Evolutionary conservation across 2,888 invertebrate genomes (phyloP).

Genomic region (Desoria tigrina): DNA sequence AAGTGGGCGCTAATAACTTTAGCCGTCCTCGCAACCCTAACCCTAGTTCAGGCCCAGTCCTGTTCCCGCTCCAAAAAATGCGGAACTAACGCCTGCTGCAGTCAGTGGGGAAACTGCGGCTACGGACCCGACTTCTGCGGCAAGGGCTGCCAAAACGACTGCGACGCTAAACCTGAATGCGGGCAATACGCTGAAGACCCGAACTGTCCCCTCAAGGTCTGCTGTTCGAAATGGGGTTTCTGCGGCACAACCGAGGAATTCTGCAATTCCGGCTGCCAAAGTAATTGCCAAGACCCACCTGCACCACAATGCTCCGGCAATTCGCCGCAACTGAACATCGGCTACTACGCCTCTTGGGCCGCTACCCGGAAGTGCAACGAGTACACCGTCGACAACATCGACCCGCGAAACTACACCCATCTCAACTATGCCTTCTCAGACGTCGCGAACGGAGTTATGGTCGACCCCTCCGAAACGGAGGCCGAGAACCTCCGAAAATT

Average conservation of each 20-base stretch:
- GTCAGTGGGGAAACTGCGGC: constrained; percentile 33
- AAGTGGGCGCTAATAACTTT: too few relatives aligned
- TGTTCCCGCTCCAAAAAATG: constrained; percentile 28
- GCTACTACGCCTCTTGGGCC: constrained; percentile 34
- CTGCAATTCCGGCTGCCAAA: constrained; percentile 30
- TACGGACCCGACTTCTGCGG: constrained; percentile 36
- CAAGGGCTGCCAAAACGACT: constrained; percentile 29
- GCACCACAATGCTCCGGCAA: constrained; percentile 12
- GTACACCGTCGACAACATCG: constrained; percentile 30
- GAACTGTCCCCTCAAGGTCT: constrained; percentile 32
- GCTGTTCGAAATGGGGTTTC: constrained; percentile 32
- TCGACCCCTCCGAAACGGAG: not conserved
- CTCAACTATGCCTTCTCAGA: constrained; percentile 34
- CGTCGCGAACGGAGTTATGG: constrained; percentile 25
- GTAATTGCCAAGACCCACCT: constrained; percentile 33
- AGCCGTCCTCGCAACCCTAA: not conserved
- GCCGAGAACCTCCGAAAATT: constrained; percentile 19
- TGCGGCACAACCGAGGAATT: constrained; percentile 35
- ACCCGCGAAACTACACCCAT: constrained; percentile 28
- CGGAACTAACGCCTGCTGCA: constrained; percentile 27
- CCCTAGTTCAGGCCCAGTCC: constrained; percentile 10
- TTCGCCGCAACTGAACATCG: constrained; percentile 19
- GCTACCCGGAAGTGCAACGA: constrained; percentile 23
- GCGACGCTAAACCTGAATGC: constrained; percentile 33
- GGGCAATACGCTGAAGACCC: constrained; percentile 19